These are phyloP conservation scores for Adelges cooleyi DNA, from an alignment of 1,140 invertebrate species.

Conservation along the genomic window DNA sequence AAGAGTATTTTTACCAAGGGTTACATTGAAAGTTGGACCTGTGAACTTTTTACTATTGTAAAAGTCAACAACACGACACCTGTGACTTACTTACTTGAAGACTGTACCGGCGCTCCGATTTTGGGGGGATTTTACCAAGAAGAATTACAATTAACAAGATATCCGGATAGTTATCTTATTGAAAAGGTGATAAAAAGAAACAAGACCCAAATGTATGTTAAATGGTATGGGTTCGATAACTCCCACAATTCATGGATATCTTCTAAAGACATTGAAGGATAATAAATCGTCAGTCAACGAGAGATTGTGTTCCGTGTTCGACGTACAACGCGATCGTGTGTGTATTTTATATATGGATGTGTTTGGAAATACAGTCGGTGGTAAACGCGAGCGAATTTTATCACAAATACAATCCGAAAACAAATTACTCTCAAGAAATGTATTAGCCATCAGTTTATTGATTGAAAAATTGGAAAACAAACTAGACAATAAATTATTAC, in stretches of 20 bases:
- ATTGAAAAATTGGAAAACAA: too few species aligned
- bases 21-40: background rate
- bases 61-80: background rate
- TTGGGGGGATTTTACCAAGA: background rate
- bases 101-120: background rate
- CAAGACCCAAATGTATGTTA: background rate
- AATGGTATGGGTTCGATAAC: background rate
- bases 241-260: background rate
- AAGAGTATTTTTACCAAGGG: background rate
- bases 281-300: too few species aligned
- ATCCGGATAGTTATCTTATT: background rate
- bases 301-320: too few species aligned
- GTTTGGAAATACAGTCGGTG: too few species aligned
- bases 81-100: background rate
- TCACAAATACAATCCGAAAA: too few species aligned
- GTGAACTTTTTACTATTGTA: background rate
- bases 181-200: background rate
- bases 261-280: background rate
- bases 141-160: too few species aligned
- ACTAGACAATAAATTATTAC: too few species aligned
- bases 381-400: too few species aligned
- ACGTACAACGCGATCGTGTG: too few species aligned
- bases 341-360: too few species aligned
- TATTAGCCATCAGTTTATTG: too few species aligned
- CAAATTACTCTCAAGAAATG: too few species aligned